phyloP scores from a whole-genome alignment of 2,113 vertebrate genomes.

The Poicephalus gulielmi region DNA sequence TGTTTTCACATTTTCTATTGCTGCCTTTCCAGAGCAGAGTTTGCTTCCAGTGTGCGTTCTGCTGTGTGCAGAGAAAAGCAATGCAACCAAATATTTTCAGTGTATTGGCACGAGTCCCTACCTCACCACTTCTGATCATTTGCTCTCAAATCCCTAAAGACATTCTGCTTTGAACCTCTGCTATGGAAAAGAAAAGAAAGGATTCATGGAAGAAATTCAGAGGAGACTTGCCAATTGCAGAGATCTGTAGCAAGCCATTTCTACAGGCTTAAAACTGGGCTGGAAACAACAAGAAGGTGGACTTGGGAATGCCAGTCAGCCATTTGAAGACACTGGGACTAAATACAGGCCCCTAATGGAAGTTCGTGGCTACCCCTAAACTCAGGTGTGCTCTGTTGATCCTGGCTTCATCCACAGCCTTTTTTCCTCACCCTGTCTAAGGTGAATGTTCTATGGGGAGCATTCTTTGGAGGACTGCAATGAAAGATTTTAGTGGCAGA shows the following conservation, averaged over 20 bases:
- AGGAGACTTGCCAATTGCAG: neutral
- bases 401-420: neutral
- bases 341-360: neutral
- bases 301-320: neutral
- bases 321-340: neutral
- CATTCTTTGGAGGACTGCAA: neutral
- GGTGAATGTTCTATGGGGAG: neutral
- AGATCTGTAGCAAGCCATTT: neutral
- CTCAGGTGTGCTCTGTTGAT: neutral
- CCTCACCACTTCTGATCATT: conserved; percentile 14
- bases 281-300: conserved; percentile 36
- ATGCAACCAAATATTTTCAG: conserved; percentile 45
- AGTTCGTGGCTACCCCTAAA: neutral
- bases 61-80: conserved; percentile 36
- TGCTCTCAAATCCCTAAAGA: conserved; percentile 41
- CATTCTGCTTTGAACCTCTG: conserved; percentile 37
- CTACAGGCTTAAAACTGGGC: neutral
- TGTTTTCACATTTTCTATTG: conserved; percentile 56
- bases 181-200: conserved; percentile 19
- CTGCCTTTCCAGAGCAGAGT: conserved; percentile 44
- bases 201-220: neutral
- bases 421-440: neutral
- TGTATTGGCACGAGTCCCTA: neutral
- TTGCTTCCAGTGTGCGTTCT: conserved; percentile 31
- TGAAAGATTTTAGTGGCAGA: neutral